Percentiles rank a stretch among this genome's conserved stretches.
Conservation (phyloP, 2,888 invertebrate species). For the Cephus nigrinus region DNA sequence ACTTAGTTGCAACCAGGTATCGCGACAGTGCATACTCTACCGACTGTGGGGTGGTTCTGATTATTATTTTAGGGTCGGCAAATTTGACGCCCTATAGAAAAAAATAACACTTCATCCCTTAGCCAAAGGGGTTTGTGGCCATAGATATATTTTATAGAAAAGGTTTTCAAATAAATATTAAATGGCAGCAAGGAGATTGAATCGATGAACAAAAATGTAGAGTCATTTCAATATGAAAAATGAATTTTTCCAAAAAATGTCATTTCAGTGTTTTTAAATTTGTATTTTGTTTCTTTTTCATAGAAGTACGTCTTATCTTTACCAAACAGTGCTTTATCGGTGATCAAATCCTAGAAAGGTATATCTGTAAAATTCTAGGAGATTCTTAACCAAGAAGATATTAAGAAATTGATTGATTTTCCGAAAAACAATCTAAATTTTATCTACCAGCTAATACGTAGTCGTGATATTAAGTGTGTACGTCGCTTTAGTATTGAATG, state of each 20-base stretch:
- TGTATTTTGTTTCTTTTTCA: background rate
- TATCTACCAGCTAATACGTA: background rate
- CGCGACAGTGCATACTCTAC: slow-evolving; percentile 4
- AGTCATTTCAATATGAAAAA: background rate
- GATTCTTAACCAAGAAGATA: background rate
- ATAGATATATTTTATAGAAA: background rate
- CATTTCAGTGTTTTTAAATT: background rate
- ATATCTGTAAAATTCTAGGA: background rate
- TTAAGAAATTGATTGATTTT: background rate
- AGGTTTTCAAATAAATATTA: background rate
- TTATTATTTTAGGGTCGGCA: slow-evolving; percentile 34
- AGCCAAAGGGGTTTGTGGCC: background rate
- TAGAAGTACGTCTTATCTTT: background rate
- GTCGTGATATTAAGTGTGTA: background rate
- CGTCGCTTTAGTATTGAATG: background rate
- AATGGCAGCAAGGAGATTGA: background rate
- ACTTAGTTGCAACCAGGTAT: slow-evolving; percentile 39
- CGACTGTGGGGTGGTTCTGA: slow-evolving; percentile 26
- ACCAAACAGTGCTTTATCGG: background rate
- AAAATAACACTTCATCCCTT: background rate
- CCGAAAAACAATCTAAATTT: background rate
- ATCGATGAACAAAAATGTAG: background rate
- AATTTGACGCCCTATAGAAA: slow-evolving; percentile 38
- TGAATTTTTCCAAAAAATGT: background rate
- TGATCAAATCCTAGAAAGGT: background rate